phyloP scores from a whole-genome alignment of 2,797 vertebrate genomes.

The Labroides dimidiatus region DNA sequence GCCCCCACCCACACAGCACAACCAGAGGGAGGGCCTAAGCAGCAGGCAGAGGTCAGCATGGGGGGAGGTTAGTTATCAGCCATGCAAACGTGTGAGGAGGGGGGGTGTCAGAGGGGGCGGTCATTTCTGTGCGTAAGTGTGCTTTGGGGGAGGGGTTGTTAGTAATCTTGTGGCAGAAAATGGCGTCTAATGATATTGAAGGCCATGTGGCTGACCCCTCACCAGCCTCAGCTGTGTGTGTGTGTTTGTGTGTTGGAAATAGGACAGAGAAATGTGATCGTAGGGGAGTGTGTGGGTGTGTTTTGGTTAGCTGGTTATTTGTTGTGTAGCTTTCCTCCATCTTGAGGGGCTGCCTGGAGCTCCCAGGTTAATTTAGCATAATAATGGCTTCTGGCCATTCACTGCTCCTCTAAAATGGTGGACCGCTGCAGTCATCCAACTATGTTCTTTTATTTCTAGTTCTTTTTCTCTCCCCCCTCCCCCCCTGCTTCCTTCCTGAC shows the following conservation, averaged over 20 bases:
- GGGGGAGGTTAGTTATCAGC: constrained; percentile 59
- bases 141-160: constrained; percentile 66
- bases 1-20: constrained; percentile 26
- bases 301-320: constrained; percentile 79
- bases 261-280: constrained; percentile 21
- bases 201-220: constrained; percentile 76
- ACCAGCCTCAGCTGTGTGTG: constrained; percentile 54
- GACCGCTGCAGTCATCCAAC: constrained; percentile 63
- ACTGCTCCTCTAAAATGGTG: constrained; percentile 80
- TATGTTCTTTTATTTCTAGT: constrained; percentile 50
- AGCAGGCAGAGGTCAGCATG: constrained; percentile 75
- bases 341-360: constrained; percentile 77
- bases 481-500: constrained; percentile 46
- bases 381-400: constrained; percentile 79
- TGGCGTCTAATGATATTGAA: constrained; percentile 83
- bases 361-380: constrained; percentile 84
- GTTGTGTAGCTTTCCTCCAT: constrained; percentile 79
- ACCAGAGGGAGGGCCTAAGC: constrained; percentile 75
- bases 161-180: constrained; percentile 81
- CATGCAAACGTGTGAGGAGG: constrained; percentile 51
- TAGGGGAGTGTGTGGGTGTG: constrained; percentile 61
- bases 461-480: constrained; percentile 33
- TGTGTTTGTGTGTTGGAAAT: constrained; percentile 19
- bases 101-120: constrained; percentile 35
- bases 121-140: constrained; percentile 36